phyloP scores from a whole-genome alignment of 2,888 invertebrate genomes.

The Archips crataeganus region DNA sequence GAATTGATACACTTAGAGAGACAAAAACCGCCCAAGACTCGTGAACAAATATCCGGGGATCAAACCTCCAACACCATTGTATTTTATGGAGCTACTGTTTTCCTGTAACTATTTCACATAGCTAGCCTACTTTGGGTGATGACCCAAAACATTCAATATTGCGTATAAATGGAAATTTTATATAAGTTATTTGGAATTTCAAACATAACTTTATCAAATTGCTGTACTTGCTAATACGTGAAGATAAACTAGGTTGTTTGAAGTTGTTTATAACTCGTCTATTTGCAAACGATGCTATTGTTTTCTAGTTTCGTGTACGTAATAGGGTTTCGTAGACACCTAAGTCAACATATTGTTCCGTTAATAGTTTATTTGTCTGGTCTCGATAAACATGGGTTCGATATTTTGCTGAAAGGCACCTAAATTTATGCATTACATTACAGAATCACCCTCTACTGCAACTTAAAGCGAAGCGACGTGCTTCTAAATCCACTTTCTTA shows the following conservation, averaged over 20 bases:
- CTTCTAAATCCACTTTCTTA: slow-evolving; percentile 71
- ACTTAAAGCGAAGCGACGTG: slow-evolving; percentile 66
- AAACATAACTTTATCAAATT: slow-evolving; percentile 50
- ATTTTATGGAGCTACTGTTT: slow-evolving; percentile 25
- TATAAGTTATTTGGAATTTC: slow-evolving; percentile 57
- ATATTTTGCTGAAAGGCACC: slow-evolving; percentile 31
- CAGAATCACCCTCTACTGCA: slow-evolving; percentile 44
- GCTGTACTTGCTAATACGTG: slow-evolving; percentile 1
- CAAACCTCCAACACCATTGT: neutral
- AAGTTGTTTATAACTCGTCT: slow-evolving; percentile 7
- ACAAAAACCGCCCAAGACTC: too few relatives aligned
- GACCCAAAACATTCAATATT: slow-evolving; percentile 53
- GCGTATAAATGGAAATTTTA: slow-evolving; percentile 54
- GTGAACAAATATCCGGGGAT: too few relatives aligned
- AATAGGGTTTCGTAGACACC: slow-evolving; percentile 6
- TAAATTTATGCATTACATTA: slow-evolving; percentile 42
- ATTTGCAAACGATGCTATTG: slow-evolving; percentile 4
- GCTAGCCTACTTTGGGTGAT: slow-evolving; percentile 59
- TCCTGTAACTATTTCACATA: slow-evolving; percentile 18
- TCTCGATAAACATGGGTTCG: slow-evolving; percentile 32
- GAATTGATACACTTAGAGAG: too few relatives aligned
- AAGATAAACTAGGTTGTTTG: neutral
- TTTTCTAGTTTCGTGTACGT: neutral
- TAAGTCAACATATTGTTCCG: slow-evolving; percentile 17
- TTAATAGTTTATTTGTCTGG: slow-evolving; percentile 13